Evolutionary conservation across 2,113 vertebrate genomes (phyloP).

Genomic region (Hoplias malabaricus): DNA sequence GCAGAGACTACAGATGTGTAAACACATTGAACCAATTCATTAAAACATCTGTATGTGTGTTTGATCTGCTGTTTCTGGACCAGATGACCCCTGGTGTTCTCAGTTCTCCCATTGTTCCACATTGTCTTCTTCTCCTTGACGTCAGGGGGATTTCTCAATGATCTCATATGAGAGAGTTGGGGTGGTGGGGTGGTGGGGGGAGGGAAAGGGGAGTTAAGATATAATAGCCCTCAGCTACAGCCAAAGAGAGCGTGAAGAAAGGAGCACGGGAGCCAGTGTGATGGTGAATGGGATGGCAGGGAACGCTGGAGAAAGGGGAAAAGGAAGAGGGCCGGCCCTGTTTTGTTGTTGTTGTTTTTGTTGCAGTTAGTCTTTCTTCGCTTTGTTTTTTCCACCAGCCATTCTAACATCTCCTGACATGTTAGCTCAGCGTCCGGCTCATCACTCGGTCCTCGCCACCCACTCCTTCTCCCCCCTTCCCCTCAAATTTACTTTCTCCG

Average conservation of each 20-base stretch:
- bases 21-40: too few relatives aligned
- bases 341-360: constrained; percentile 54
- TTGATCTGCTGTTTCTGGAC: background rate
- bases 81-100: background rate
- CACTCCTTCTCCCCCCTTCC: constrained; percentile 34
- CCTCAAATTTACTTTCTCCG: constrained; percentile 50
- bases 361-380: constrained; percentile 49
- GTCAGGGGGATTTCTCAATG: constrained; percentile 9
- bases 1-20: too few relatives aligned
- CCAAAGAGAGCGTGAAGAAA: constrained; percentile 10
- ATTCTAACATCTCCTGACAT: constrained; percentile 66
- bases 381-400: constrained; percentile 32
- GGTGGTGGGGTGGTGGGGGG: background rate
- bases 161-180: background rate
- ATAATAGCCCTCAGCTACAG: constrained; percentile 46
- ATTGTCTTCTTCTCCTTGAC: background rate
- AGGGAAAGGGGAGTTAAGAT: constrained; percentile 4
- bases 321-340: constrained; percentile 49
- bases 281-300: constrained; percentile 53
- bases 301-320: constrained; percentile 41
- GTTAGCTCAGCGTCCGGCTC: constrained; percentile 60
- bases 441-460: constrained; percentile 29
- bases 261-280: constrained; percentile 6
- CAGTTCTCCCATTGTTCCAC: background rate
- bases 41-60: too few relatives aligned